These are phyloP conservation scores for Haplotaxodon microlepis DNA, from an alignment of 2,113 vertebrate genomes.

Conservation along the genomic window DNA sequence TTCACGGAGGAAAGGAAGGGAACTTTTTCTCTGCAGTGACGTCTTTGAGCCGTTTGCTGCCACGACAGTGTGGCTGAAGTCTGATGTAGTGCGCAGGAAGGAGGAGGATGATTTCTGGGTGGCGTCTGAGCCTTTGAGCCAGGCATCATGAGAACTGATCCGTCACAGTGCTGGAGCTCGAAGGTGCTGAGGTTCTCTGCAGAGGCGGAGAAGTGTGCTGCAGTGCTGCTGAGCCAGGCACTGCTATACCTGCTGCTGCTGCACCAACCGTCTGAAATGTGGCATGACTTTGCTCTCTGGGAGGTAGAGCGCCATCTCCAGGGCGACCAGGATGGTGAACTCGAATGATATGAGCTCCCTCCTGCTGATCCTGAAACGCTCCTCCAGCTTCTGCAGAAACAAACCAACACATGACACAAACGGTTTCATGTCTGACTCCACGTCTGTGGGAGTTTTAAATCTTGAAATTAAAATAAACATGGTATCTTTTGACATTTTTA, in stretches of 20 bases:
- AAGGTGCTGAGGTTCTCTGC: not conserved
- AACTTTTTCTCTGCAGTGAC: not conserved
- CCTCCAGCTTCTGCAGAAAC: conserved; percentile 85
- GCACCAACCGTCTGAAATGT: conserved; percentile 87
- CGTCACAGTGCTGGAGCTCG: not conserved
- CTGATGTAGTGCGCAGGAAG: not conserved
- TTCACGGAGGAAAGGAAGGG: fast-evolving
- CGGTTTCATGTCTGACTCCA: fast-evolving
- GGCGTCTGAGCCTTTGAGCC: not conserved
- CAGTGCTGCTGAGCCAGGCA: not conserved
- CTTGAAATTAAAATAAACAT: not conserved
- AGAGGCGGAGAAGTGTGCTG: not conserved
- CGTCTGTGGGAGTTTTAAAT: not conserved
- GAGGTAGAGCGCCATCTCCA: conserved; percentile 96
- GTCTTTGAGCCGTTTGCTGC: not conserved
- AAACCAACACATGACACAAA: not conserved
- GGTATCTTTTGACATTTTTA: not conserved
- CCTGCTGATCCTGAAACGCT: conserved; percentile 89
- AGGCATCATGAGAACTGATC: not conserved
- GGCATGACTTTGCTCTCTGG: conserved; percentile 93
- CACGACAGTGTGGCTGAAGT: not conserved
- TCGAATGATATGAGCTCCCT: conserved; percentile 90
- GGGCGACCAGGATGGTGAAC: conserved; percentile 93
- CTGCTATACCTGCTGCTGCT: conserved; percentile 67
- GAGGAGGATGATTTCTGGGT: not conserved